phyloP scores from a whole-genome alignment of 2,888 invertebrate species.

The Pediacus dermestoides region DNA sequence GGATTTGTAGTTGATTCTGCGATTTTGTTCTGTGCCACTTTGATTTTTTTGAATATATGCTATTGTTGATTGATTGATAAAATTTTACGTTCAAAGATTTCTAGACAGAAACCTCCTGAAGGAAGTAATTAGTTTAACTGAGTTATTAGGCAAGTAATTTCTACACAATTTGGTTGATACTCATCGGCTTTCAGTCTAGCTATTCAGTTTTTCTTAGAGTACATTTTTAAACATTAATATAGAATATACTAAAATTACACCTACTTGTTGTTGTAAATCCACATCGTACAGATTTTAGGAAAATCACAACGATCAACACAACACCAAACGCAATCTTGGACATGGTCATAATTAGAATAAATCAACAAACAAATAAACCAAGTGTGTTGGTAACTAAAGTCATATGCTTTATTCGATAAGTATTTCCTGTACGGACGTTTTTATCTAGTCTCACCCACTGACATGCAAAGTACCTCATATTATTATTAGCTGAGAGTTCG shows the following conservation, averaged over 20 bases:
- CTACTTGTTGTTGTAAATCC: slow-evolving; percentile 33
- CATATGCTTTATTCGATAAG: slow-evolving; percentile 32
- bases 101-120: too few species aligned
- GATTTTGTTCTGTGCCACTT: too few species aligned
- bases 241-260: slow-evolving; percentile 7
- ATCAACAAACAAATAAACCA: slow-evolving; percentile 6
- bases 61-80: too few species aligned
- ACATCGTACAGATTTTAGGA: slow-evolving; percentile 8
- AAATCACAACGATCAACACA: slow-evolving; percentile 10
- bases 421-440: slow-evolving; percentile 34
- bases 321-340: slow-evolving; percentile 9
- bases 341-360: slow-evolving; percentile 1
- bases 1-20: too few species aligned
- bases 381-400: slow-evolving; percentile 4
- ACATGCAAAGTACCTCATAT: too few species aligned
- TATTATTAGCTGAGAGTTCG: too few species aligned
- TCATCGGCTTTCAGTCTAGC: background rate
- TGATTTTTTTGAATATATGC: too few species aligned
- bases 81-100: too few species aligned
- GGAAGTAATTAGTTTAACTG: too few species aligned
- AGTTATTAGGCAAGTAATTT: too few species aligned
- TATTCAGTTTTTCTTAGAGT: background rate
- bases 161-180: slow-evolving; percentile 4
- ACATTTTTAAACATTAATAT: background rate
- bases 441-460: slow-evolving; percentile 30